A percentile compares a stretch with the other conserved stretches of the same genome.
Evolutionary conservation across 2,797 vertebrate species (phyloP).

Genomic region (Alosa sapidissima): DNA sequence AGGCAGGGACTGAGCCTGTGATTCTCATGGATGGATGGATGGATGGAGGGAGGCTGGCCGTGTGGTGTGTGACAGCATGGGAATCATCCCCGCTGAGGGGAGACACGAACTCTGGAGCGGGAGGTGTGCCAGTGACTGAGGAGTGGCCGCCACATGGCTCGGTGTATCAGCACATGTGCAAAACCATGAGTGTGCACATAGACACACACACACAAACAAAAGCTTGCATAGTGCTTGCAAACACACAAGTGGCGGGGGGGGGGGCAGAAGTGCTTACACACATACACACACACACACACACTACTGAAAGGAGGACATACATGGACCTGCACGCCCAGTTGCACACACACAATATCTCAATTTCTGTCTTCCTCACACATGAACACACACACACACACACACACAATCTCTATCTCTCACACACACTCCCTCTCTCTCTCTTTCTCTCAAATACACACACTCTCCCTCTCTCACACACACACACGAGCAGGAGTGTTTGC

Average conservation of each 20-base stretch:
- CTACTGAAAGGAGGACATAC: neutral
- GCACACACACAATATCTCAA: slow-evolving; percentile 10
- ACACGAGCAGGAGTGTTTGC: slow-evolving; percentile 82
- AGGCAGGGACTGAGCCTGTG: too few relatives aligned
- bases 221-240: neutral
- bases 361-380: slow-evolving; percentile 6
- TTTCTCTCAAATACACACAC: neutral
- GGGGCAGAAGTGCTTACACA: neutral
- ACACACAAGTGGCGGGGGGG: too few relatives aligned
- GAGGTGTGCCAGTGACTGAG: neutral
- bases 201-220: neutral
- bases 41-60: neutral
- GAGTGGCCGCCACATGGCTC: neutral
- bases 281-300: neutral
- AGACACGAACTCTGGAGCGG: neutral
- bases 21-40: neutral
- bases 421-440: neutral
- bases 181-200: neutral
- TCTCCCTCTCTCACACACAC: slow-evolving; percentile 47
- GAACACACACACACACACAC: neutral
- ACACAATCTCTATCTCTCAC: too few relatives aligned
- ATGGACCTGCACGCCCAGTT: neutral
- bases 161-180: neutral
- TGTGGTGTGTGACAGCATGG: neutral
- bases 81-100: neutral